A percentile compares a stretch with the other conserved stretches of the same genome.
Conservation (phyloP, 2,888 invertebrate genomes). For the Sacculina carcini region DNA sequence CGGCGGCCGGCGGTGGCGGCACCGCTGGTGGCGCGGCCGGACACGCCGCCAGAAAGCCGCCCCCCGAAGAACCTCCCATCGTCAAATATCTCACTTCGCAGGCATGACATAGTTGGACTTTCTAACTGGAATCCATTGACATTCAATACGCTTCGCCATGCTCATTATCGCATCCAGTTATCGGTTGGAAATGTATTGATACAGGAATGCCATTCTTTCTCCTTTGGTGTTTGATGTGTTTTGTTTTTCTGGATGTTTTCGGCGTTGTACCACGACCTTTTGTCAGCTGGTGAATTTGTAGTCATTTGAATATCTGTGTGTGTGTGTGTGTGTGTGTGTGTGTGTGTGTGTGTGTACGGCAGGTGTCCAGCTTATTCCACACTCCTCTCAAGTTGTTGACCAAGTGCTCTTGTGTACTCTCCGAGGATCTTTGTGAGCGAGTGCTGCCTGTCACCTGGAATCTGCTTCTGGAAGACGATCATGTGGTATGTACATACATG, state of each 20-base stretch:
- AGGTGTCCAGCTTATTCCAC: conserved; percentile 73
- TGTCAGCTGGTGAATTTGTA: no score
- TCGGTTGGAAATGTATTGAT: neutral
- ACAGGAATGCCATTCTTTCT: neutral
- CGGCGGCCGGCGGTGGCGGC: neutral
- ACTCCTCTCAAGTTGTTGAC: conserved; percentile 57
- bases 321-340: no score
- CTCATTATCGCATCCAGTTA: neutral
- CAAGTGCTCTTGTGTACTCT: conserved; percentile 67
- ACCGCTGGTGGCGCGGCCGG: no score
- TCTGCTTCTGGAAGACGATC: conserved; percentile 64
- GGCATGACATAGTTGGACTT: conserved; percentile 16
- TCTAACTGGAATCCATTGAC: neutral
- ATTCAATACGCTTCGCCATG: neutral
- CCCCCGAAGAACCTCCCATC: conserved; percentile 35
- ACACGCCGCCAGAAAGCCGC: conserved; percentile 18
- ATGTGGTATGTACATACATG: conserved; percentile 26
- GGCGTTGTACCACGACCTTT: no score
- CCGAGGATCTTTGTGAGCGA: conserved; percentile 61
- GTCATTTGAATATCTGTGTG: no score
- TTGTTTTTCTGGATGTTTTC: no score
- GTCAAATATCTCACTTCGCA: conserved; percentile 52
- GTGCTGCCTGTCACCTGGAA: conserved; percentile 87
- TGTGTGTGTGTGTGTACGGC: conserved; percentile 11
- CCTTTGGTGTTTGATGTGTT: no score